Base-by-base conservation (phyloP, 2,113 vertebrate genomes). In the Canis aureus region DNA sequence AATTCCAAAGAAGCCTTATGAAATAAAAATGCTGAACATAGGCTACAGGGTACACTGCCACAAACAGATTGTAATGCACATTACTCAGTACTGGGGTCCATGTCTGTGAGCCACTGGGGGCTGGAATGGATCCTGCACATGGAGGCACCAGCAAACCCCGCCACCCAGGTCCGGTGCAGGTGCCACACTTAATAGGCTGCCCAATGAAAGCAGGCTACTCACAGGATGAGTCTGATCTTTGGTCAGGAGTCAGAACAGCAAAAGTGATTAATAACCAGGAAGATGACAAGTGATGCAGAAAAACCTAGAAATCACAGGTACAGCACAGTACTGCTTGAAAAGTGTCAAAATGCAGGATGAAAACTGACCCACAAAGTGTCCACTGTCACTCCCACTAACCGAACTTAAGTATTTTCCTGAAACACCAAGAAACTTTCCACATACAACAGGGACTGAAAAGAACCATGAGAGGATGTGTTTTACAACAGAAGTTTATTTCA, bases 101-200 rank as follows among this genome's bases (percentile, higher is more conserved):
- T 23, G 76, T 3, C 64, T 5, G 0, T 0, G 8, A 49, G 9
- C 71, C 15, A 8, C 29, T 0, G 25, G n/a, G 3, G 53, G 27
- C 49, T 10, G 11, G 25, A 55, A 13, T 5, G 10, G 25, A 27
- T 20, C 43, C 53, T 38, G 7, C 20, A 25, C 12, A 2, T 1
- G 0, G 23, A 8, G 3, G 23, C 22, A 9, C 8, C 1, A 2
- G 59, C 25, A 8, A 8, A 8, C 16, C 53, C 25, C 5, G 32
- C 8, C 16, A 4, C 8, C 78, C 11, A 20, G n/a, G 71, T 17
- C 55, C 11, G 19, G 27, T 11, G 12, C 60, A 20, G 55, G 7
- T 4, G 11, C 4, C n/a, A 3, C 86, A n/a, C 53, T 5, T 20
- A 43, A 32, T 3, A 25, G 0, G 0, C 8, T 17, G 74, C 67